Percentiles rank a stretch among this genome's conserved stretches.
phyloP scores from a whole-genome alignment of 2,888 invertebrate genomes.

The Frankliniella fusca region DNA sequence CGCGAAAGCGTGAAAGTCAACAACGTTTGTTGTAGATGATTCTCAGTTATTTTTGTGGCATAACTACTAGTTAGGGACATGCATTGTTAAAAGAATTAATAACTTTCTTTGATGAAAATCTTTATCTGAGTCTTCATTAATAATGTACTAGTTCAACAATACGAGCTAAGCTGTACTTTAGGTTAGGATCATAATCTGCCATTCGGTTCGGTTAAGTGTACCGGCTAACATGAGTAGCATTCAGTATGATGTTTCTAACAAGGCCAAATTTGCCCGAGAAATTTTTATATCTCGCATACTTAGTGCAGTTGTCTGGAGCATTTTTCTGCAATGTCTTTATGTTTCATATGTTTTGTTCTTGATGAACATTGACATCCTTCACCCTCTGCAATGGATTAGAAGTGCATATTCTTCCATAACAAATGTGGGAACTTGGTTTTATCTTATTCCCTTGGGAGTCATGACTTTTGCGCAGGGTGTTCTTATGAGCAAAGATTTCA shows the following conservation, averaged over 20 bases:
- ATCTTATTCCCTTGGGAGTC: conserved; percentile 58
- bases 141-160: too few species aligned
- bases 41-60: too few species aligned
- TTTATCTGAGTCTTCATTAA: too few species aligned
- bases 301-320: conserved; percentile 58
- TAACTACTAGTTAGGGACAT: too few species aligned
- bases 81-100: too few species aligned
- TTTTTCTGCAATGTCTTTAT: conserved; percentile 47
- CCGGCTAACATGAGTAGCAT: too few species aligned
- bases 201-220: too few species aligned
- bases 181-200: too few species aligned
- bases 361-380: conserved; percentile 59
- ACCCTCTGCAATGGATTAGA: conserved; percentile 62
- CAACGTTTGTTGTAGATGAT: too few species aligned
- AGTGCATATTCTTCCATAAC: conserved; percentile 57
- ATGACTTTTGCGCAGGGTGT: conserved; percentile 68
- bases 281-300: conserved; percentile 56
- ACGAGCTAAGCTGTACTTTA: too few species aligned
- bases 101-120: too few species aligned
- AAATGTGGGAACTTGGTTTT: conserved; percentile 62
- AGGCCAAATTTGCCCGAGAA: conserved; percentile 50
- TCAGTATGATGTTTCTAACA: background rate
- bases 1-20: too few species aligned
- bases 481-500: conserved; percentile 65
- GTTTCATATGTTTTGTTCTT: conserved; percentile 44